phyloP scores from a whole-genome alignment of 2,797 vertebrate genomes.

The Periparus ater region DNA sequence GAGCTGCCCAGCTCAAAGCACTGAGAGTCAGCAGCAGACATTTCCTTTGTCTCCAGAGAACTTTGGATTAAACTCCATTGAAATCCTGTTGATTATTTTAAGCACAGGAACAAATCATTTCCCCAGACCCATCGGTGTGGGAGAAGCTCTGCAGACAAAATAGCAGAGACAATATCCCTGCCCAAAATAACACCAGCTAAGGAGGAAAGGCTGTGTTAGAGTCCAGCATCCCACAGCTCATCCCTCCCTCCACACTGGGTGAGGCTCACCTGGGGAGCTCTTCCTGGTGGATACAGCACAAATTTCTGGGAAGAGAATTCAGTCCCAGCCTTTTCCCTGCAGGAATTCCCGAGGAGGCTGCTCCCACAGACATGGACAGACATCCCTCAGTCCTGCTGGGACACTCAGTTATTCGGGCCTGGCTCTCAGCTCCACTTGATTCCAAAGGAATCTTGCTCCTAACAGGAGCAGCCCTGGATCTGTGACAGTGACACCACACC shows the following conservation, averaged over 20 bases:
- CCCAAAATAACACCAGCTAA: neutral
- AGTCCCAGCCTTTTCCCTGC: neutral
- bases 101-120: neutral
- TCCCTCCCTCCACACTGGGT: neutral
- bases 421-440: neutral
- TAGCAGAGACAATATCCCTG: neutral
- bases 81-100: neutral
- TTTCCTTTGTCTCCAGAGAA: neutral
- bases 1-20: neutral
- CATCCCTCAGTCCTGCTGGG: neutral
- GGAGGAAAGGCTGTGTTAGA: neutral
- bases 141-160: neutral
- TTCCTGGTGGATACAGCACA: neutral
- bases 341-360: neutral
- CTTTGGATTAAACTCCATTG: neutral
- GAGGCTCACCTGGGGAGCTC: neutral
- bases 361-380: neutral
- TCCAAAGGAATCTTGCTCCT: slow-evolving; percentile 2
- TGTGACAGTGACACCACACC: neutral
- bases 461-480: neutral
- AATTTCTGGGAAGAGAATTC: neutral
- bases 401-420: neutral
- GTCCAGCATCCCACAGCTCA: neutral
- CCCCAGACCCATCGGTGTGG: neutral
- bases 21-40: neutral